Conservation (phyloP, 2,888 invertebrate genomes). For the Cheilosia variabilis region DNA sequence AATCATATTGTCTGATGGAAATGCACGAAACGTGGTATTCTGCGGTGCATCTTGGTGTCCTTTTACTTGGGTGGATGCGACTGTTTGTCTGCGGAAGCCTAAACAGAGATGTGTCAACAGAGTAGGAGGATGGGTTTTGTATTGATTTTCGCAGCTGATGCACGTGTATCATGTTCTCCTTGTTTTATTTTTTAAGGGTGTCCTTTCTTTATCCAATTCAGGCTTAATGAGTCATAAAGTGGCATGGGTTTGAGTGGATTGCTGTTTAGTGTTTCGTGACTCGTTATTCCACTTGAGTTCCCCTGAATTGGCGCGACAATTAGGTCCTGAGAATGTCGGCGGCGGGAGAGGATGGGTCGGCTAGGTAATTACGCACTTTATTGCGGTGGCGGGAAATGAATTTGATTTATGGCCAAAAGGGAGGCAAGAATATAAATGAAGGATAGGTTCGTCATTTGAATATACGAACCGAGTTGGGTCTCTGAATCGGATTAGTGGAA, state of each 20-base stretch:
- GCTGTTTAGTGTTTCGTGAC: slow-evolving; percentile 9
- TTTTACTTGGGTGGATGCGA: background rate
- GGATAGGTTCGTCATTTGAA: too few relatives aligned
- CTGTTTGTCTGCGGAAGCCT: background rate
- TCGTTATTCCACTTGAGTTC: slow-evolving; percentile 4
- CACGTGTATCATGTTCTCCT: background rate
- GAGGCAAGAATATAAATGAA: too few relatives aligned
- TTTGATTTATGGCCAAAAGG: slow-evolving; percentile 22
- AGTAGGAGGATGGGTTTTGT: slow-evolving; percentile 35
- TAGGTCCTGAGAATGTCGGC: background rate
- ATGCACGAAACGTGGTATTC: slow-evolving; percentile 42
- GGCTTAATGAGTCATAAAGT: background rate
- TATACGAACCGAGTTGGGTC: too few relatives aligned
- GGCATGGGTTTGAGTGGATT: background rate
- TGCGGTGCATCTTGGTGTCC: background rate
- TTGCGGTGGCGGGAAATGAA: background rate
- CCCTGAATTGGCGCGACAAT: background rate
- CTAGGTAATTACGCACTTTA: slow-evolving; percentile 4
- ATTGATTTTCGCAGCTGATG: slow-evolving; percentile 52
- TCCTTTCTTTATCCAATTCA: background rate
- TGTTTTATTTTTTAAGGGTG: background rate
- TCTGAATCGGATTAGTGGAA: too few relatives aligned
- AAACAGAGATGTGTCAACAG: slow-evolving; percentile 9
- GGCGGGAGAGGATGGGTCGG: background rate
- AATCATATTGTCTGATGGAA: slow-evolving; percentile 63